These are phyloP conservation scores for Chamaea fasciata DNA, from an alignment of 2,113 vertebrate species.

Conservation along the genomic window DNA sequence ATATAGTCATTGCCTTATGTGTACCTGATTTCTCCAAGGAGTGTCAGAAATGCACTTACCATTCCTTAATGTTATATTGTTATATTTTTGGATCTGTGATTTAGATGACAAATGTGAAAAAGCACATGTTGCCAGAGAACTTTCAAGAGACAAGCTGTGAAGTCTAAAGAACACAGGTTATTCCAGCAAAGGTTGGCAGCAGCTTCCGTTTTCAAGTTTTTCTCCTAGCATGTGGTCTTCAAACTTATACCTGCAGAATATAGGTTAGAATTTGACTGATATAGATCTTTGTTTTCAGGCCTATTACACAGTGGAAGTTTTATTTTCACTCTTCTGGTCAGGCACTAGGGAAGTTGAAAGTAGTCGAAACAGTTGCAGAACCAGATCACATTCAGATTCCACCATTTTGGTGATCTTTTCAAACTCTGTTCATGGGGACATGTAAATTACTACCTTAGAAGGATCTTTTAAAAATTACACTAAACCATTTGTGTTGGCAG, in stretches of 20 bases:
- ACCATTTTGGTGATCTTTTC: not conserved
- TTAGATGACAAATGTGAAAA: slow-evolving; percentile 57
- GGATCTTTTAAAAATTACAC: not conserved
- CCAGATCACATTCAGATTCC: not conserved
- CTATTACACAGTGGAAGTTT: not conserved
- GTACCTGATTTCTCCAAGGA: slow-evolving; percentile 26
- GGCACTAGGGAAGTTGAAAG: not conserved
- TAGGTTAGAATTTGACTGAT: not conserved
- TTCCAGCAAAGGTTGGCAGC: slow-evolving; percentile 32
- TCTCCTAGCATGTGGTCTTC: not conserved
- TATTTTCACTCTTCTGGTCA: not conserved
- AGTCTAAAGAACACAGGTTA: slow-evolving; percentile 48
- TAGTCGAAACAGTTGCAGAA: not conserved
- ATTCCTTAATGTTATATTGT: slow-evolving; percentile 15
- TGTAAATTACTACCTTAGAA: not conserved
- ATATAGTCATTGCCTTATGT: not conserved
- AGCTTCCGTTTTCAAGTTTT: not conserved
- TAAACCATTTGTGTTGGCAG: not conserved
- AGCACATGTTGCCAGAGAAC: slow-evolving; percentile 49
- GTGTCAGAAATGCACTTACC: not conserved
- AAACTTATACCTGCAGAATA: slow-evolving; percentile 30
- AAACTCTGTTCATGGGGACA: not conserved
- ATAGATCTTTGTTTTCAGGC: not conserved
- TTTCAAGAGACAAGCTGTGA: slow-evolving; percentile 54
- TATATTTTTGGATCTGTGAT: slow-evolving; percentile 5